Evolutionary conservation across 2,113 vertebrate species (phyloP), one percentile per base, ranked within the genome.

Genomic region (Chroicocephalus ridibundus): DNA sequence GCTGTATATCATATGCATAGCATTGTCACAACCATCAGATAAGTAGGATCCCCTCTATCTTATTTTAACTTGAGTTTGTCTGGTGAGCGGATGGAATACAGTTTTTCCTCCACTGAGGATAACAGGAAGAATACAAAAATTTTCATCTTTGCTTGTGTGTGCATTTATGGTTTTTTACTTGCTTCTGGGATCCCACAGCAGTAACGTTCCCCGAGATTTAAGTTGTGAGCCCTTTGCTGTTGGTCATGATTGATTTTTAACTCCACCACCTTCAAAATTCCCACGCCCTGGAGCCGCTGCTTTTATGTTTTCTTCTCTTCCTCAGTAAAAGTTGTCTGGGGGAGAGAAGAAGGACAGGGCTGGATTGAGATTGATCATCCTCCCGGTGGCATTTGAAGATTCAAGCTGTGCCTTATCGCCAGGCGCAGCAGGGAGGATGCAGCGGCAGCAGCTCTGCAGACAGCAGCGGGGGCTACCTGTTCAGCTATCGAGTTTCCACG

Each of bases 291-390:
- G 51, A 92, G 69, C 31, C 13, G 10, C 69, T 19, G n/a, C 80
- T 95, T 96, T 92, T 61, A 86, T 40, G 25, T 76, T 85, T 62
- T 44, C 76, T 82, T 96, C 68, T 88, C 47, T 71, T 88, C 61
- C 74, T 84, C 46, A 17, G 69, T 3, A 80, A 38, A 81, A 77
- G 29, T 22, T 38, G 26, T 80, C 75, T 51, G 26, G 34, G 84
- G 64, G 38, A 77, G 86, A 86, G 76, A 17, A 84, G 78, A 12
- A 55, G 68, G 76, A 46, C 5, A 0, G 42, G 29, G 46, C 86
- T 88, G 79, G 90, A 88, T 75, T 46, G 92, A 94, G 82, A 96
- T 60, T 71, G 96, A 96, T 96, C 88, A 83, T 62, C 51, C 75
- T 83, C 79, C 68, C 40, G 0, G 90, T 75, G 80, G 79, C 88